phyloP scores from a whole-genome alignment of 2,113 vertebrate species.

The Protomyctophum bolini region DNA sequence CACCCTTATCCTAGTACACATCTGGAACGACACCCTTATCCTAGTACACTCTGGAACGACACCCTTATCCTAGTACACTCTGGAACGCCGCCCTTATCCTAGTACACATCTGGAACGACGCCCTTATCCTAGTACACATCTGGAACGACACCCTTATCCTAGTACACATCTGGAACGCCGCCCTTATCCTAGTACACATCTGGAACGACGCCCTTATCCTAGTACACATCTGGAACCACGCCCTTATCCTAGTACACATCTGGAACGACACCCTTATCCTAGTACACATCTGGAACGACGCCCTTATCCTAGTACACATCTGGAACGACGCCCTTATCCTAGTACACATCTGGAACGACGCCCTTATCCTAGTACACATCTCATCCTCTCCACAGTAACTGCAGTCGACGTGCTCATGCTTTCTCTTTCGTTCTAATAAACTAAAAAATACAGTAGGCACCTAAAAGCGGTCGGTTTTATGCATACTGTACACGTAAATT shows the following conservation, averaged over 20 bases:
- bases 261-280: not conserved
- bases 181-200: no score
- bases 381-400: slow-evolving; percentile 19
- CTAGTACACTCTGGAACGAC: not conserved
- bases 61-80: not conserved
- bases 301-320: no score
- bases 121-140: not conserved
- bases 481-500: not conserved
- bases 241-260: no score
- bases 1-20: not conserved
- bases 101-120: not conserved
- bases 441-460: not conserved
- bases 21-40: no score
- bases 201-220: not conserved
- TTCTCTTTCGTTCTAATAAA: not conserved
- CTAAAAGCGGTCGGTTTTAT: not conserved
- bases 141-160: not conserved
- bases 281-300: not conserved
- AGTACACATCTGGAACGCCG: not conserved
- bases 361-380: not conserved
- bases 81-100: no score
- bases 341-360: not conserved
- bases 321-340: not conserved
- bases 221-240: not conserved
- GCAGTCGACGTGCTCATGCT: not conserved